phyloP scores from a whole-genome alignment of 2,113 vertebrate species.

The Zonotrichia leucophrys region DNA sequence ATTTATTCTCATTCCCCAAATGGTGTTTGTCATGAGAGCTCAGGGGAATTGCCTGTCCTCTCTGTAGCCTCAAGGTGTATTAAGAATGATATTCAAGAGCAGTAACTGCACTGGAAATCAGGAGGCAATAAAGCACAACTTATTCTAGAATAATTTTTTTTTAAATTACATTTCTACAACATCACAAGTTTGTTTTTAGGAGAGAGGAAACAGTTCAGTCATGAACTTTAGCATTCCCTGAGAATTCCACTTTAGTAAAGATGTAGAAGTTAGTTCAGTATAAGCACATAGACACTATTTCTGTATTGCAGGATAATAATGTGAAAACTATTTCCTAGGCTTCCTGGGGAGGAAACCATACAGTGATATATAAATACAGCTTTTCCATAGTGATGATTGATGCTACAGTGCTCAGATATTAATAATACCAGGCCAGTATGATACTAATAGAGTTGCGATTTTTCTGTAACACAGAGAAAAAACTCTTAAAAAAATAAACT shows the following conservation, averaged over 20 bases:
- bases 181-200: background rate
- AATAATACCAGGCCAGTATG: background rate
- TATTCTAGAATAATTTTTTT: background rate
- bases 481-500: background rate
- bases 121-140: background rate
- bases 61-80: conserved; percentile 9
- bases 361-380: background rate
- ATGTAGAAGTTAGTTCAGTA: background rate
- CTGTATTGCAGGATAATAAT: background rate
- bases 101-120: background rate
- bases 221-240: background rate
- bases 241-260: background rate
- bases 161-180: background rate
- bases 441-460: background rate
- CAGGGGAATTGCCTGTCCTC: conserved; percentile 21
- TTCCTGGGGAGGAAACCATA: background rate
- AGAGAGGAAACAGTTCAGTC: background rate
- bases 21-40: conserved; percentile 38
- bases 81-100: background rate
- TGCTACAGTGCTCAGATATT: background rate
- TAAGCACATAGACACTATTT: background rate
- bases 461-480: background rate
- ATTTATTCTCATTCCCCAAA: conserved; percentile 43
- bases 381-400: background rate
- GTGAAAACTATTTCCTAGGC: background rate